Percentiles rank a stretch among this genome's conserved stretches.
Evolutionary conservation across 2,113 vertebrate species (phyloP).

Genomic region (Anser brachyrhynchus): DNA sequence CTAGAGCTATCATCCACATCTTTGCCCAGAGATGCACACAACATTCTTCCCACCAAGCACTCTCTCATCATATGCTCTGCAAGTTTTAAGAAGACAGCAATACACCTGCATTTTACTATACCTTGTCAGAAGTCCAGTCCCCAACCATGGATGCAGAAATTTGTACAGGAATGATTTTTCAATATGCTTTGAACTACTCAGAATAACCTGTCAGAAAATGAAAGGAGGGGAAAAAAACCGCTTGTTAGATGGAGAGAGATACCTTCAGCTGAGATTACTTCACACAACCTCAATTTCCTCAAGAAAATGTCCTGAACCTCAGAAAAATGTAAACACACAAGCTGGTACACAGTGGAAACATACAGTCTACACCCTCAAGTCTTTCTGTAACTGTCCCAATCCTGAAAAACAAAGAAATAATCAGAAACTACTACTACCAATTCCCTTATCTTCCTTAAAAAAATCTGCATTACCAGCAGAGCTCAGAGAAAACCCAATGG

Average conservation of each 20-base stretch:
- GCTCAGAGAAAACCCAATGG: neutral
- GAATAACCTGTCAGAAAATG: constrained; percentile 75
- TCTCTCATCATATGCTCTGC: neutral
- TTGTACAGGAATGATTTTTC: constrained; percentile 85
- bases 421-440: neutral
- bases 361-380: neutral
- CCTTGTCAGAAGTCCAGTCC: constrained; percentile 94
- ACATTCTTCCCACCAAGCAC: neutral
- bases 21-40: neutral
- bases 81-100: neutral
- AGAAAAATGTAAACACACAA: neutral
- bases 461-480: neutral
- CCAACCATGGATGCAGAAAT: constrained; percentile 95
- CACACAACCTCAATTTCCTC: neutral
- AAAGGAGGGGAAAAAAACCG: neutral
- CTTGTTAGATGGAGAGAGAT: neutral
- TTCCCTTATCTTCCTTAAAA: neutral
- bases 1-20: neutral
- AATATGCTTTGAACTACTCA: constrained; percentile 86
- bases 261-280: neutral
- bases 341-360: neutral
- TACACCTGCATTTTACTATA: constrained; percentile 28
- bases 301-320: neutral
- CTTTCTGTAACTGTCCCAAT: neutral
- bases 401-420: neutral